These are phyloP conservation scores for Spinus pinus DNA, from an alignment of 2,797 vertebrate species.

Conservation along the genomic window DNA sequence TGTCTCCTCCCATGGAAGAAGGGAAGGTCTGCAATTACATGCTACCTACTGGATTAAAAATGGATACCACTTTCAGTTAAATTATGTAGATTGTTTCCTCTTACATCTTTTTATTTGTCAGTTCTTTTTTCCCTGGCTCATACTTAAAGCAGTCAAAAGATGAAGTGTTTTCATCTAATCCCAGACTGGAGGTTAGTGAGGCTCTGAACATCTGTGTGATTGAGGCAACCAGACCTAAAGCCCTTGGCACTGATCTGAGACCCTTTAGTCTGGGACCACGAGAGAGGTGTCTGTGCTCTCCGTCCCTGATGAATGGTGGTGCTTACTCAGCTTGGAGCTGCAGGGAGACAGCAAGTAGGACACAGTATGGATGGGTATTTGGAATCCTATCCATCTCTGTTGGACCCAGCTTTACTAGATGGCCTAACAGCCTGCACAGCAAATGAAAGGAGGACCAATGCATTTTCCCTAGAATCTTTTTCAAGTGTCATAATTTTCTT, in stretches of 20 bases:
- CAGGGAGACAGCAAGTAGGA: background rate
- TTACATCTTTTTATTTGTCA: background rate
- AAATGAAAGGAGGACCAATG: background rate
- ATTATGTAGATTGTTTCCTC: background rate
- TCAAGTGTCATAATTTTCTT: background rate
- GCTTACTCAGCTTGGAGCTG: background rate
- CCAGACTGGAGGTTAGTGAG: background rate
- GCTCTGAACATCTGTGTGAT: background rate
- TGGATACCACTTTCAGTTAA: background rate
- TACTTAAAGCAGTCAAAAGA: background rate
- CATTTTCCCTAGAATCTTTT: background rate
- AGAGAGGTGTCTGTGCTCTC: background rate
- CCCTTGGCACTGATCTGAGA: background rate
- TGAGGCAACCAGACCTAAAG: background rate
- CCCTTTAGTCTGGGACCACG: background rate
- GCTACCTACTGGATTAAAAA: background rate
- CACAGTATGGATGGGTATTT: accelerated
- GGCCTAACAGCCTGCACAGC: background rate
- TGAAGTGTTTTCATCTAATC: background rate
- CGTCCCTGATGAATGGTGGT: background rate
- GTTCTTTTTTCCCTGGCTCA: background rate
- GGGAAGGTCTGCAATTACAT: background rate
- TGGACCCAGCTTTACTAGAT: background rate
- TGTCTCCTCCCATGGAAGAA: background rate
- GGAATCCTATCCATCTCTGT: background rate